These are phyloP conservation scores for Drosophila atripex DNA, from an alignment of 2,888 invertebrate genomes.

Conservation along the genomic window DNA sequence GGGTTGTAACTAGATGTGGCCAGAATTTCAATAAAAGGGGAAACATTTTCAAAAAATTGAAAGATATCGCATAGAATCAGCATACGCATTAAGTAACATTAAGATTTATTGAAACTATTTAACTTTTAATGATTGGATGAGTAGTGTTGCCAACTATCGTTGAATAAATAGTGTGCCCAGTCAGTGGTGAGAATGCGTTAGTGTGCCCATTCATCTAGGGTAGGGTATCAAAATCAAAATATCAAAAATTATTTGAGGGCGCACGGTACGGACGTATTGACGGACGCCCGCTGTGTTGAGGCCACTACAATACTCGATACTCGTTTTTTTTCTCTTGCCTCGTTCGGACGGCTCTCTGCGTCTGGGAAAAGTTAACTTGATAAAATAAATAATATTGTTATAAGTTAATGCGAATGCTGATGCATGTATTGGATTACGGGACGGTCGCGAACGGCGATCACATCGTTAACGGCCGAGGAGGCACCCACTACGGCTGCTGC, in stretches of 20 bases:
- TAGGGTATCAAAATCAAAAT: background rate
- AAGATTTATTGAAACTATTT: no score
- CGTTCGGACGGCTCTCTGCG: background rate
- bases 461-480: background rate
- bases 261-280: background rate
- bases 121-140: no score
- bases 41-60: no score
- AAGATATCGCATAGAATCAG: no score
- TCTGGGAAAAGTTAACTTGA: background rate
- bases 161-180: no score
- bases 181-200: no score
- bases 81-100: no score
- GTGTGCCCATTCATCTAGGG: background rate
- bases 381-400: background rate
- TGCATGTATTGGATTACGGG: constrained; percentile 1
- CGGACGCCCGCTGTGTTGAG: background rate
- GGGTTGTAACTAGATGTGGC: no score
- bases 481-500: background rate
- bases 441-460: constrained; percentile 1
- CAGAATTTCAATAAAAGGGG: no score
- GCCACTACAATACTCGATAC: constrained; percentile 2
- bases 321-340: constrained; percentile 1
- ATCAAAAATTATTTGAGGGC: background rate
- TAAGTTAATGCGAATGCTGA: background rate
- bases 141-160: no score